Conservation (phyloP, 2,797 vertebrate species). For the Lacerta viridis region DNA sequence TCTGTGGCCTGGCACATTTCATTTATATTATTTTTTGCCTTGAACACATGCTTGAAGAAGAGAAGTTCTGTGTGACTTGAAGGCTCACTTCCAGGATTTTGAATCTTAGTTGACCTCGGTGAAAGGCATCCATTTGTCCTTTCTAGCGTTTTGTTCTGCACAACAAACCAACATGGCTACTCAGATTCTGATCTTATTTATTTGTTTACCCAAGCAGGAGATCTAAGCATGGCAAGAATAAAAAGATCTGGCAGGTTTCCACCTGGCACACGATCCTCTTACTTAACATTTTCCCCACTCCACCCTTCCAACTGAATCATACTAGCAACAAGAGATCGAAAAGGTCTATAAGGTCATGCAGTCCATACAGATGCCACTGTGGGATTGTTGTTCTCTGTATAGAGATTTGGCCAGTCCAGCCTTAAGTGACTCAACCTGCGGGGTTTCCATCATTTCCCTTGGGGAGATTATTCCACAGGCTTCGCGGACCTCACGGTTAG, state of each 20-base stretch:
- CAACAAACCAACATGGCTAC: neutral
- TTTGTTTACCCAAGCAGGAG: slow-evolving; percentile 9
- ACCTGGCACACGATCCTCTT: slow-evolving; percentile 59
- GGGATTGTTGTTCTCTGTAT: slow-evolving; percentile 52
- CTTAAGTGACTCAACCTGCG: slow-evolving; percentile 70
- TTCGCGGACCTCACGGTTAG: slow-evolving; percentile 31
- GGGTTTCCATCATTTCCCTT: slow-evolving; percentile 66
- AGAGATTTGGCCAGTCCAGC: slow-evolving; percentile 37
- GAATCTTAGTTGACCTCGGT: neutral
- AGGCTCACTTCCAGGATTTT: neutral
- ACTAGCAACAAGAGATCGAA: slow-evolving; percentile 54
- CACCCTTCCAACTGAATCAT: slow-evolving; percentile 71
- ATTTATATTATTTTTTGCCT: neutral
- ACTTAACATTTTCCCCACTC: slow-evolving; percentile 64
- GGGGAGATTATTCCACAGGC: slow-evolving; percentile 54
- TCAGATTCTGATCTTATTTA: slow-evolving; percentile 5
- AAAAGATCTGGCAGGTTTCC: slow-evolving; percentile 40
- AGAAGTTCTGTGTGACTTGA: neutral
- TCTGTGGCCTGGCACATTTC: neutral
- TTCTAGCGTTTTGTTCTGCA: neutral
- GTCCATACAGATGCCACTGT: slow-evolving; percentile 55
- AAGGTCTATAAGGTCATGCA: slow-evolving; percentile 54
- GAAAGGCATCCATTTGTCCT: neutral
- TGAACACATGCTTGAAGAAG: neutral
- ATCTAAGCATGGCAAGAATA: slow-evolving; percentile 21